A percentile compares a stretch with the other conserved stretches of the same genome.
These are phyloP conservation scores for Pardalotus punctatus DNA, from an alignment of 2,113 vertebrate genomes.

Conservation along the genomic window DNA sequence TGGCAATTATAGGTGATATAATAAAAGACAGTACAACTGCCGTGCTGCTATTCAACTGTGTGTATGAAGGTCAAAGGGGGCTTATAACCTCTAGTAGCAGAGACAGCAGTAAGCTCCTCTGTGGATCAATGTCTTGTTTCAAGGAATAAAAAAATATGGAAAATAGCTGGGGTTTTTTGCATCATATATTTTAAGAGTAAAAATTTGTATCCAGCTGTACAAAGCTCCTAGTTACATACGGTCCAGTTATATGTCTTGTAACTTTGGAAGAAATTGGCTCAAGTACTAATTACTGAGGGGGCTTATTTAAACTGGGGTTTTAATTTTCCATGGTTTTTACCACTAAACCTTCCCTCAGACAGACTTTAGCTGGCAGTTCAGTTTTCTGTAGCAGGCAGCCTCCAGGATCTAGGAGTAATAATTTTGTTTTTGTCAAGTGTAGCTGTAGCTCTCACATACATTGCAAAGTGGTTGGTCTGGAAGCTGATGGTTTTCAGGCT, in stretches of 20 bases:
- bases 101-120: background rate
- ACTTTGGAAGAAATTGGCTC: background rate
- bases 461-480: background rate
- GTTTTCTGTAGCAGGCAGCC: background rate
- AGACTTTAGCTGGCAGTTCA: background rate
- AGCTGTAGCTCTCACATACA: background rate
- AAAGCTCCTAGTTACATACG: background rate
- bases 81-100: background rate
- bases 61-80: background rate
- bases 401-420: background rate
- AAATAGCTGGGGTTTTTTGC: background rate
- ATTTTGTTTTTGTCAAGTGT: background rate
- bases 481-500: background rate
- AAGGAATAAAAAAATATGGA: background rate
- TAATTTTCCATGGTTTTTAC: background rate
- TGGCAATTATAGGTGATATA: background rate
- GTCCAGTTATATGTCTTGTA: background rate
- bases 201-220: background rate
- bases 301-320: background rate
- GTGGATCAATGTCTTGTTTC: background rate
- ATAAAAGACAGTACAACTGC: background rate
- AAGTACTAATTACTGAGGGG: background rate
- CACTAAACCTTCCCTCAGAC: background rate
- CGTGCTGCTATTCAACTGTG: rapidly evolving
- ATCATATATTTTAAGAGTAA: background rate